These are phyloP conservation scores for Tetragnatha montana DNA, from an alignment of 2,888 invertebrate genomes.

Conservation along the genomic window DNA sequence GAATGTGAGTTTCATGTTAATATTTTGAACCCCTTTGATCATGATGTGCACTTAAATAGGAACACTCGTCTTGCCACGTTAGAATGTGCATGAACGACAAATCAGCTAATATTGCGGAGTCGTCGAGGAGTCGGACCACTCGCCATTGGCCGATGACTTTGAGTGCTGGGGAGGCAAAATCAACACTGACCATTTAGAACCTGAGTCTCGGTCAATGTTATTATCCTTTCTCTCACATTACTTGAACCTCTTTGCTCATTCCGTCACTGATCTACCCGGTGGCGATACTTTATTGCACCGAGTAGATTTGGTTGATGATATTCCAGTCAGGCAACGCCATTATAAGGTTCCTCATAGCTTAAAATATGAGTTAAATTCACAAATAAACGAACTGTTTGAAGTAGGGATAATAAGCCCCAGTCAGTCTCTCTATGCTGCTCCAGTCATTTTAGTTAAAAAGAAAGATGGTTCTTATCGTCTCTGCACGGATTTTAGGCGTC, in stretches of 20 bases:
- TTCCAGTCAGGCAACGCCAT: not conserved
- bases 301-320: not conserved
- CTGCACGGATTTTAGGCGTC: not conserved
- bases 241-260: not conserved
- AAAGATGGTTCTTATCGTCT: conserved; percentile 1
- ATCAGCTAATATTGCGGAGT: not conserved
- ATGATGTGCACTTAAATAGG: not conserved
- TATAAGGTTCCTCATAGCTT: not conserved
- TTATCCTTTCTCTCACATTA: not conserved
- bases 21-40: not conserved
- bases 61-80: not conserved
- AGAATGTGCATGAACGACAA: not conserved
- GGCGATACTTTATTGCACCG: not conserved
- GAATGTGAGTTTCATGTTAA: not conserved
- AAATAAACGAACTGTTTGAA: not conserved
- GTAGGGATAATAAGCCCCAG: not conserved
- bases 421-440: not conserved
- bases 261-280: not conserved
- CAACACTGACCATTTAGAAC: not conserved
- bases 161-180: not conserved
- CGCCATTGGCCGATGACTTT: not conserved
- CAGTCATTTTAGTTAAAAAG: not conserved
- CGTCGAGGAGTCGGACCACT: not conserved
- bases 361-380: not conserved
- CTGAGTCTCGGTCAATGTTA: not conserved